These are phyloP conservation scores for Thalassoma bifasciatum DNA, from an alignment of 2,113 vertebrate species.

Conservation along the genomic window DNA sequence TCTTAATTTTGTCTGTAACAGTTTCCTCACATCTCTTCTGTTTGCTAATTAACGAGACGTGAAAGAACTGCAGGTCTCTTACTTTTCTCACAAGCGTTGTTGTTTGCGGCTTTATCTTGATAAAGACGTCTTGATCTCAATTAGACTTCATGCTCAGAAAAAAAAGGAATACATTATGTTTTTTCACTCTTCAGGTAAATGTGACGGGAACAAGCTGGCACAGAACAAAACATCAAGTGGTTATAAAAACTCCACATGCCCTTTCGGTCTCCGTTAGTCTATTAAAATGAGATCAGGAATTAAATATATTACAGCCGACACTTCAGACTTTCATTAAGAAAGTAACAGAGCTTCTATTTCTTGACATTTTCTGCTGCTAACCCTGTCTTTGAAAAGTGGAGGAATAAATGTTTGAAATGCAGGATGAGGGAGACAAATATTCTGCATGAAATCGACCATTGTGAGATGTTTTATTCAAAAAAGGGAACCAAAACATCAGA, in stretches of 20 bases:
- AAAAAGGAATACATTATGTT: conserved; percentile 33
- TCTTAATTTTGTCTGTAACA: conserved; percentile 1
- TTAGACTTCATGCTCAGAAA: background rate
- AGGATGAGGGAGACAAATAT: too few species aligned
- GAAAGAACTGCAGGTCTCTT: background rate
- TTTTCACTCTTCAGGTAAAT: conserved; percentile 13
- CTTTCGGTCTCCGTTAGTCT: conserved; percentile 24
- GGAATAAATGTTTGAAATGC: background rate
- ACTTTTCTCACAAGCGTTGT: background rate
- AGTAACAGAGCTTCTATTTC: conserved; percentile 10
- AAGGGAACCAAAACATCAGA: too few species aligned
- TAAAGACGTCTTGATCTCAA: conserved; percentile 21
- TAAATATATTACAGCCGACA: conserved; percentile 22
- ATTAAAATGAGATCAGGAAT: conserved; percentile 19
- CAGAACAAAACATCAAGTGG: conserved; percentile 11
- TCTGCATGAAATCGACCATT: background rate
- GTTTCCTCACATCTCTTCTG: conserved; percentile 21
- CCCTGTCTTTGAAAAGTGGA: background rate
- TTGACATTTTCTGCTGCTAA: background rate
- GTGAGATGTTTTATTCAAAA: background rate
- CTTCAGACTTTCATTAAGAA: conserved; percentile 25
- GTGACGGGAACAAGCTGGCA: conserved; percentile 20
- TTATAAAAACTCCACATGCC: conserved; percentile 17
- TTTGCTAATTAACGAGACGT: conserved; percentile 41
- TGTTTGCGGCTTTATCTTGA: conserved; percentile 16